Evolutionary conservation across 1,140 invertebrate species (phyloP), one percentile per base, ranked within the genome.

Genomic region (Listronotus oregonensis): DNA sequence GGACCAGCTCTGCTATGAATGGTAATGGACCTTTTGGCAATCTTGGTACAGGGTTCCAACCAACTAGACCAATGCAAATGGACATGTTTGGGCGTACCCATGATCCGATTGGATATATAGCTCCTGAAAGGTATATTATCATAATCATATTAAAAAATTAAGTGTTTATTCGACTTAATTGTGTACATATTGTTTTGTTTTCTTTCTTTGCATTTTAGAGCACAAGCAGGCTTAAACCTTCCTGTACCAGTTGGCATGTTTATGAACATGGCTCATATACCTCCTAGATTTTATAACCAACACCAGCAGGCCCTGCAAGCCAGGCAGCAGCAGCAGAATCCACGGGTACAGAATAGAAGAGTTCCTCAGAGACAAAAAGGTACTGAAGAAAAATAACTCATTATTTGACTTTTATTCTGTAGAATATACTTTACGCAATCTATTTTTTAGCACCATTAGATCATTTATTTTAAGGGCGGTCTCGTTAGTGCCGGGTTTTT

Each of bases 241-340:
- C 94, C 95, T 0, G 94, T 97, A 5, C 93, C 94, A 0, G 88
- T 95, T 12, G 94, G 94, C 17, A 95, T 96, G 91, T 95, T 96
- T 71, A 93, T 96, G 88, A 94, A 94, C 73, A 93, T 94, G 91
- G 86, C 90, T 8, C 92, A 93, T 61, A 87, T 95, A 37, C 91
- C 91, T 12, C 91, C 92, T 1, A 78, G 91, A 6, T 95, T 94
- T 78, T 93, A 92, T 69, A 92, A 93, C 73, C 91, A 93, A 70
- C 90, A 92, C 69, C 89, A 89, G 64, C 88, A 90, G 70, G 88
- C 88, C 0, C 67, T 88, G 42, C 82, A 87, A 73, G 85, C 81
- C 1, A 75, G 82, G 15, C 66, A 71, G 49, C 75, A 76, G 47
- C 72, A 72, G 51, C 79, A 79, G 57, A 78, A 79, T 58, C 70